Percentiles rank a stretch among this genome's conserved stretches.
Evolutionary conservation across 2,888 invertebrate genomes (phyloP).

Genomic region (Microplitis deprimator): DNA sequence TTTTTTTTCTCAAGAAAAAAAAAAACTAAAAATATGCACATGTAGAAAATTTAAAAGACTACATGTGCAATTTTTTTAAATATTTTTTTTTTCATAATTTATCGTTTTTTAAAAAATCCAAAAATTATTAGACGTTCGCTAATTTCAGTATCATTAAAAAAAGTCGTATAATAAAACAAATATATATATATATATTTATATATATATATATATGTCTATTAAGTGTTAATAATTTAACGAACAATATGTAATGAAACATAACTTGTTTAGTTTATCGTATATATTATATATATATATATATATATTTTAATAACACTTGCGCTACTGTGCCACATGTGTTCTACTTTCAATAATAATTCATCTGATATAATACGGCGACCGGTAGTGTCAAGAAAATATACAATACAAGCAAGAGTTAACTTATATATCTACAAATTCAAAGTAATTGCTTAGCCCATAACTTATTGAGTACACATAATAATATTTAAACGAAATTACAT

Average conservation of each 20-base stretch:
- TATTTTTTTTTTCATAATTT: no score
- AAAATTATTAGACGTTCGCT: no score
- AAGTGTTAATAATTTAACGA: not conserved
- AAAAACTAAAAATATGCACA: no score
- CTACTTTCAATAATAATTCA: conserved; percentile 5
- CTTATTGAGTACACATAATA: no score
- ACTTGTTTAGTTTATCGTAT: not conserved
- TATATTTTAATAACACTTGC: not conserved
- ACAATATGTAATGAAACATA: not conserved
- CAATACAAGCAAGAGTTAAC: not conserved
- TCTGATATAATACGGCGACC: not conserved
- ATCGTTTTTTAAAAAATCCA: no score
- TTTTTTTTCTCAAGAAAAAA: no score
- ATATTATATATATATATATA: not conserved
- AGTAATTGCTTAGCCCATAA: not conserved
- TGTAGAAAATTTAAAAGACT: no score
- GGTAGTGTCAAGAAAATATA: not conserved
- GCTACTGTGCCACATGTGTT: conserved; percentile 10
- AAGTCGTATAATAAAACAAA: no score
- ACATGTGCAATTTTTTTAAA: no score
- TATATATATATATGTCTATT: not conserved
- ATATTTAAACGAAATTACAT: no score
- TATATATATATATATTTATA: no score
- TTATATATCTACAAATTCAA: not conserved
- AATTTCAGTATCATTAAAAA: no score